These are phyloP conservation scores for Lysandra bellargus DNA, from an alignment of 2,888 invertebrate species.

Conservation along the genomic window DNA sequence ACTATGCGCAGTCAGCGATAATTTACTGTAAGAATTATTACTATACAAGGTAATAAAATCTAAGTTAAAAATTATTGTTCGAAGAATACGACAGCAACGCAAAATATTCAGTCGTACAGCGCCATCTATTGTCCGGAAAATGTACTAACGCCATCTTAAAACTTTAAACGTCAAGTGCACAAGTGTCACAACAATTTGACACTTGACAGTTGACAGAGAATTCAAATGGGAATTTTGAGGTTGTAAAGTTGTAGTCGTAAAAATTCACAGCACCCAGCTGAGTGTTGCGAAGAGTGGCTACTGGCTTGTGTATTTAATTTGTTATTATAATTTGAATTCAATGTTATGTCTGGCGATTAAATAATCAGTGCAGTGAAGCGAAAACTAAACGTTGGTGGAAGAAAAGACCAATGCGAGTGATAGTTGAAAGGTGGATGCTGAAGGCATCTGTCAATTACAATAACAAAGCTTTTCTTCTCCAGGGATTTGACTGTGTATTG, in stretches of 20 bases:
- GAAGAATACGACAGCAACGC: background rate
- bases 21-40: too few species aligned
- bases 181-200: slow-evolving; percentile 5
- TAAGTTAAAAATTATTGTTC: background rate
- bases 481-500: slow-evolving; percentile 13
- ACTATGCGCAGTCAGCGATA: background rate
- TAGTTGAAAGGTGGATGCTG: slow-evolving; percentile 20
- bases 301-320: slow-evolving; percentile 4
- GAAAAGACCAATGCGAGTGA: background rate
- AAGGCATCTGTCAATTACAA: slow-evolving; percentile 27
- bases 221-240: background rate
- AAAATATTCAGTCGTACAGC: background rate
- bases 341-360: background rate
- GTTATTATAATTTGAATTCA: background rate
- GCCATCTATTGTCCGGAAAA: background rate
- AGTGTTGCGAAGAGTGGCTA: slow-evolving; percentile 20
- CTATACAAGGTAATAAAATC: too few species aligned
- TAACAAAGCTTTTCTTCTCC: slow-evolving; percentile 27
- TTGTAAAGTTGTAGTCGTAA: slow-evolving; percentile 1
- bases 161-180: background rate
- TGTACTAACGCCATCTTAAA: background rate
- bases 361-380: background rate
- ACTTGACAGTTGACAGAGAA: slow-evolving; percentile 28
- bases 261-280: slow-evolving; percentile 22
- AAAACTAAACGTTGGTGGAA: background rate